Conservation (phyloP, 2,797 vertebrate genomes). For the Gastrophryne carolinensis region DNA sequence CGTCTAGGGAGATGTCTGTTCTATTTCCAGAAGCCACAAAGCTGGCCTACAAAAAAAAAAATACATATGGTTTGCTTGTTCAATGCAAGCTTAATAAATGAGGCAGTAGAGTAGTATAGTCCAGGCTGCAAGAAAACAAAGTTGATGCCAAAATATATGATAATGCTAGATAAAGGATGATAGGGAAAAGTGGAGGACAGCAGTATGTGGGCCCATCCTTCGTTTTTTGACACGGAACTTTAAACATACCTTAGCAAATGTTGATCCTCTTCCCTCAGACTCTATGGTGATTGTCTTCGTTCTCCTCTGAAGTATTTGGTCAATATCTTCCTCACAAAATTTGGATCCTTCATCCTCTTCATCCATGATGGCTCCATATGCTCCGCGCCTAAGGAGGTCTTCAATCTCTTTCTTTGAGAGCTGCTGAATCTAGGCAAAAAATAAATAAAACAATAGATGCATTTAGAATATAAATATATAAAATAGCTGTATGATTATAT, state of each 20-base stretch:
- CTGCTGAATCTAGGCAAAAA: constrained; percentile 80
- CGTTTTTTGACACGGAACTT: too few relatives aligned
- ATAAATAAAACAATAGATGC: too few relatives aligned
- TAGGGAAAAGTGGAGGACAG: too few relatives aligned
- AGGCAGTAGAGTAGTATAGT: too few relatives aligned
- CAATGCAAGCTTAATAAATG: neutral
- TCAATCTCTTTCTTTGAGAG: constrained; percentile 98
- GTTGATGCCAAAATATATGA: too few relatives aligned
- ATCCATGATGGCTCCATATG: constrained; percentile 97
- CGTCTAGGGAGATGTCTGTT: constrained; percentile 96
- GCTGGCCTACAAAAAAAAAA: constrained; percentile 82
- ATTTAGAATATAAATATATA: too few relatives aligned
- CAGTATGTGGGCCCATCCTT: too few relatives aligned
- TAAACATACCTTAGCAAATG: constrained; percentile 88
- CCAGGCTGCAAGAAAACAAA: too few relatives aligned
- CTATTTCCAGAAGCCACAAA: constrained; percentile 97
- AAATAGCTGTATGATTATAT: too few relatives aligned
- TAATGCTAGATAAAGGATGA: too few relatives aligned
- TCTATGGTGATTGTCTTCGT: constrained; percentile 98
- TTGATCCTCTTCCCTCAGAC: constrained; percentile 94
- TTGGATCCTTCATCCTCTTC: constrained; percentile 97
- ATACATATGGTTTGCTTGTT: neutral
- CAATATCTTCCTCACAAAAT: constrained; percentile 98
- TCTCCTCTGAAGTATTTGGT: constrained; percentile 93
- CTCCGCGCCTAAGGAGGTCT: constrained; percentile 89